Evolutionary conservation across 2,113 vertebrate genomes (phyloP).

Genomic region (Myrmecophaga tridactyla): DNA sequence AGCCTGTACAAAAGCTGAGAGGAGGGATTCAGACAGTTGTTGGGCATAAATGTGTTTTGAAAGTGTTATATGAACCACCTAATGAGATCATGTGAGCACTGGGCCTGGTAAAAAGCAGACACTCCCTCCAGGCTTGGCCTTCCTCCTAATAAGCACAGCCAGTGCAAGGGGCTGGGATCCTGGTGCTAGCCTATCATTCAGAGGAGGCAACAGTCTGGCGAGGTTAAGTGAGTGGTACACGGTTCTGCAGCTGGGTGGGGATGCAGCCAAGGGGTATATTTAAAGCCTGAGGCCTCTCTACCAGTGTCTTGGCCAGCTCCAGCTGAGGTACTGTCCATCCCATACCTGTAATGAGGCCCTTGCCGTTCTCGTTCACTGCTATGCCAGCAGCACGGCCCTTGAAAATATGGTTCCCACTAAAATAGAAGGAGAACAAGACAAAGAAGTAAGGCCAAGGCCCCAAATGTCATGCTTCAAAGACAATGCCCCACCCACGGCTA

Average conservation of each 20-base stretch:
- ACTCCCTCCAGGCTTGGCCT: too few relatives aligned
- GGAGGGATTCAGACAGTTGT: neutral
- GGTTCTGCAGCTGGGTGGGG: neutral
- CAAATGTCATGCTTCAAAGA: neutral
- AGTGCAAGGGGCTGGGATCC: rapidly evolving
- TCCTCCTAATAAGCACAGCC: neutral
- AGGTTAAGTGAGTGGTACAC: neutral
- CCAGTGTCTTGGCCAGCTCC: neutral
- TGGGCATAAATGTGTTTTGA: neutral
- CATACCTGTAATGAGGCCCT: slow-evolving; percentile 92
- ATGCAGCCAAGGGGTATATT: neutral
- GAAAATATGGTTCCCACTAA: slow-evolving; percentile 94
- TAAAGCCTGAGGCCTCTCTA: neutral
- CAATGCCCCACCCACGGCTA: neutral
- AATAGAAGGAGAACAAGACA: slow-evolving; percentile 50
- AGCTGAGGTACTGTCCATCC: neutral
- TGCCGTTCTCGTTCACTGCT: slow-evolving; percentile 93
- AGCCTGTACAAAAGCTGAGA: neutral
- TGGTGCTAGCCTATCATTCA: neutral
- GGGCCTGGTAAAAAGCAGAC: neutral
- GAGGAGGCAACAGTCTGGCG: neutral
- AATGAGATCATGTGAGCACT: neutral
- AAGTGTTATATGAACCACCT: neutral
- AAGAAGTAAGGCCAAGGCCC: neutral
- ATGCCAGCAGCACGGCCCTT: slow-evolving; percentile 94